A percentile compares a stretch with the other conserved stretches of the same genome.
These are phyloP conservation scores for Drosophila rubida DNA, from an alignment of 2,888 invertebrate genomes.

Conservation along the genomic window DNA sequence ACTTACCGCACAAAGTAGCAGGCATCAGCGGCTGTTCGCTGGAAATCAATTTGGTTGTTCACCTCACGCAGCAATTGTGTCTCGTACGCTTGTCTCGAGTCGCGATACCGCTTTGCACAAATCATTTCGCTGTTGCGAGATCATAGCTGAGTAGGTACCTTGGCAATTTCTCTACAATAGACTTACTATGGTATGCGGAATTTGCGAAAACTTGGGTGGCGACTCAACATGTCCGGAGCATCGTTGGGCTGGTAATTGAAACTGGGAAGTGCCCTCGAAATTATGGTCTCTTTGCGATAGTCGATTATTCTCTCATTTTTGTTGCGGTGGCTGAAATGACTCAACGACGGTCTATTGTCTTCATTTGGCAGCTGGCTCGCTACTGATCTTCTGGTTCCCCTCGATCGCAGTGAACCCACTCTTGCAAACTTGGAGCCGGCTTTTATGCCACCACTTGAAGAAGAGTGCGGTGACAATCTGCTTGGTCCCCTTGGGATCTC, in stretches of 20 bases:
- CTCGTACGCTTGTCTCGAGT: conserved; percentile 42
- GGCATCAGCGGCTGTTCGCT: conserved; percentile 60
- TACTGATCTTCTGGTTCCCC: not conserved
- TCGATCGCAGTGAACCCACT: not conserved
- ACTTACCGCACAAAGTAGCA: conserved; percentile 63
- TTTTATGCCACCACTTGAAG: not conserved
- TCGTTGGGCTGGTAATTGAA: conserved; percentile 17
- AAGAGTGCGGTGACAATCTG: no score
- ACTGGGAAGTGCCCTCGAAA: fast-evolving
- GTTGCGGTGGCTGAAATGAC: conserved; percentile 2
- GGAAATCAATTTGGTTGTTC: conserved; percentile 41
- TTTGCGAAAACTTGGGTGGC: conserved; percentile 39
- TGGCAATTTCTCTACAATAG: not conserved
- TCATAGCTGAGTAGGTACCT: not conserved
- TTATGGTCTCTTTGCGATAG: not conserved
- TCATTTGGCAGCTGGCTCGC: conserved; percentile 31
- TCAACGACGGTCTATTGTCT: not conserved
- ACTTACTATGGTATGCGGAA: conserved; percentile 56
- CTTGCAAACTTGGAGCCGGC: not conserved
- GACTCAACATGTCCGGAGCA: conserved; percentile 5
- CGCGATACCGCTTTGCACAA: conserved; percentile 47
- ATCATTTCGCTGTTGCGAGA: conserved; percentile 22
- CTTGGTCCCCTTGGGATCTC: no score
- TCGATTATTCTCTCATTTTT: not conserved
- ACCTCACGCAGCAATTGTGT: conserved; percentile 63